Evolutionary conservation across 92 coral and sea anemone species (phyloP).

Genomic region (Porites divaricata): DNA sequence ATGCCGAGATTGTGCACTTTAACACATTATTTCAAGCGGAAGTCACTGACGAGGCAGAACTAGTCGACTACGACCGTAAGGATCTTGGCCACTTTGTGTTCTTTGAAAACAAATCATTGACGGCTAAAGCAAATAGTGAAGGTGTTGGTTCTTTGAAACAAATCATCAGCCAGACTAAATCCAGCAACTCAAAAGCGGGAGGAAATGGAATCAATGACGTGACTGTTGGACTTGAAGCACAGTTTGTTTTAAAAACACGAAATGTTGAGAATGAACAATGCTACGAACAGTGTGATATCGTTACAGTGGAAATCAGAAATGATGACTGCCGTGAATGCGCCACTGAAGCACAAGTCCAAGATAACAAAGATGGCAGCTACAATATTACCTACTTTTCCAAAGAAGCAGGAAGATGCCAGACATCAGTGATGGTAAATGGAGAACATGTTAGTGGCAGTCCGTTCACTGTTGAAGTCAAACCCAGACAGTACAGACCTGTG

Average conservation of each 20-base stretch:
- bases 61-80: not conserved
- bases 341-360: not conserved
- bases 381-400: slow-evolving; percentile 16
- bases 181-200: too few species aligned
- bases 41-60: not conserved
- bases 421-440: not conserved
- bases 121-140: too few species aligned
- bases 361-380: slow-evolving; percentile 6
- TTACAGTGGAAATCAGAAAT: slow-evolving; percentile 5
- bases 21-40: not conserved
- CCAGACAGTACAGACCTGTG: slow-evolving; percentile 5
- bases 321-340: slow-evolving; percentile 13
- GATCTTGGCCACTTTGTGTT: not conserved
- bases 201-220: slow-evolving; percentile 6
- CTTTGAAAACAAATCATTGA: too few species aligned
- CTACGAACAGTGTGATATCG: too few species aligned
- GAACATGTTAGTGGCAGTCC: slow-evolving; percentile 4
- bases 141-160: too few species aligned
- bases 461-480: slow-evolving; percentile 37
- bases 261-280: too few species aligned
- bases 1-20: slow-evolving; percentile 9
- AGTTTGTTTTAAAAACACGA: too few species aligned
- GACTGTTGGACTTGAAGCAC: not conserved
- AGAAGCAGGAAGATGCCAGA: slow-evolving; percentile 17
- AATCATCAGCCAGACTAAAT: not conserved